Evolutionary conservation across 37 sponge, comb jelly and placozoan species (phyloP), one percentile per base, ranked within the genome.

Genomic region (Mnemiopsis leidyi): DNA sequence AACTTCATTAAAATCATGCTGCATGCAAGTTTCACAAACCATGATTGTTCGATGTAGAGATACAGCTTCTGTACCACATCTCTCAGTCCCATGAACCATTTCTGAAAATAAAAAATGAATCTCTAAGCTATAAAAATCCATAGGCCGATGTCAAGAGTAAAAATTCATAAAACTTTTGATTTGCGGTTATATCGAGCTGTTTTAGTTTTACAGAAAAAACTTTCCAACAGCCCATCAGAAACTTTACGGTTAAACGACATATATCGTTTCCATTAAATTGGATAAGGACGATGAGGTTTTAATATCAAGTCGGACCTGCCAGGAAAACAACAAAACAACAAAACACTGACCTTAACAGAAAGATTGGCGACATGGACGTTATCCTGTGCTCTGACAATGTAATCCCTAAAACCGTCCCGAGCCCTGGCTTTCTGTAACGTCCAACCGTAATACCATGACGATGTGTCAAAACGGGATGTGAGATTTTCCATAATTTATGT

Each of bases 391-490:
- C 26, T n/a, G n/a, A 29, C 75, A 5, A 28, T 29, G 75, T 23
- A 7, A 71, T 71, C 75, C 30, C 20, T 71, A 23, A 71, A 7
- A 3, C 30, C 30, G 3, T 71, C 75, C 30, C 23, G 7, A n/a
- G 75, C 75, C 20, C 30, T 29, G 75, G 21, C 75, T 25, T 18
- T 71, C n/a, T 71, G 20, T 5, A 71, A 13, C 23, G 20, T 5
- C 75, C 75, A 71, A 18, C 20, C 23, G 75, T 71, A 71, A 71
- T 71, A 71, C 75, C 75, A 71, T 48, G 61, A 18, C 5, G 61
- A 48, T 48, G 5, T 13, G 61, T 48, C 61, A 48, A 48, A 5
- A n/a, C n/a, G n/a, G n/a, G n/a, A n/a, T 48, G 9, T 48, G 9
- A 48, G 5, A 13, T 13, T 48, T 13, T 48, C 61, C 61, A 48